These are phyloP conservation scores for Protonibea diacanthus DNA, from an alignment of 2,797 vertebrate species.

Conservation along the genomic window DNA sequence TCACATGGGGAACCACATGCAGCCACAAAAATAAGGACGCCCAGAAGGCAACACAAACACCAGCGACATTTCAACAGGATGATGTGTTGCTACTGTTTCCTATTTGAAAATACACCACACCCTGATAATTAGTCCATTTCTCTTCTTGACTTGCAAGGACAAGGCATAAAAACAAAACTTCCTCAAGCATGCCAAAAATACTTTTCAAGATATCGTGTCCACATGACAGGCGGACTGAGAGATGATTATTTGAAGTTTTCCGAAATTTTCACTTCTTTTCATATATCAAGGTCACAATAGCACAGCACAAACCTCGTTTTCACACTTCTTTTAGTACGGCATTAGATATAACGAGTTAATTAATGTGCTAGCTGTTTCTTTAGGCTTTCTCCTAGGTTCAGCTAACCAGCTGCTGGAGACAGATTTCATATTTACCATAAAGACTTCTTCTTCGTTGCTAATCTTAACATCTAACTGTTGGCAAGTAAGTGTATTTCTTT, in stretches of 20 bases:
- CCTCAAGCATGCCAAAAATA: constrained; percentile 25
- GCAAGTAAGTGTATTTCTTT: not conserved
- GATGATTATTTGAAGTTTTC: not conserved
- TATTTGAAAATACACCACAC: constrained; percentile 24
- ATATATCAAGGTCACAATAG: not conserved
- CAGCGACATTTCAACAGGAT: constrained; percentile 35
- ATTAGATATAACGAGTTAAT: not conserved
- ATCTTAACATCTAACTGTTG: not conserved
- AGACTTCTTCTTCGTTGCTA: not conserved
- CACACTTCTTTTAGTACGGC: not conserved
- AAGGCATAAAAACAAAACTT: constrained; percentile 6
- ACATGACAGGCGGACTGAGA: not conserved
- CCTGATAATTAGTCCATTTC: constrained; percentile 39
- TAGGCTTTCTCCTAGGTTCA: not conserved
- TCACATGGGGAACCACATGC: not conserved
- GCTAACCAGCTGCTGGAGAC: not conserved
- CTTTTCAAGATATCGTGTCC: not conserved
- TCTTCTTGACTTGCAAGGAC: constrained; percentile 35
- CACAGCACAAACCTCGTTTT: not conserved
- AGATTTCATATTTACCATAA: not conserved
- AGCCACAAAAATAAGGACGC: not conserved
- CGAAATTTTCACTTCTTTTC: not conserved
- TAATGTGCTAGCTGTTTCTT: too few relatives aligned
- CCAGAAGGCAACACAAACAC: not conserved
- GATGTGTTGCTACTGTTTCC: constrained; percentile 24